Conservation (phyloP, 2,888 invertebrate genomes). For the Drosophila pegasa region DNA sequence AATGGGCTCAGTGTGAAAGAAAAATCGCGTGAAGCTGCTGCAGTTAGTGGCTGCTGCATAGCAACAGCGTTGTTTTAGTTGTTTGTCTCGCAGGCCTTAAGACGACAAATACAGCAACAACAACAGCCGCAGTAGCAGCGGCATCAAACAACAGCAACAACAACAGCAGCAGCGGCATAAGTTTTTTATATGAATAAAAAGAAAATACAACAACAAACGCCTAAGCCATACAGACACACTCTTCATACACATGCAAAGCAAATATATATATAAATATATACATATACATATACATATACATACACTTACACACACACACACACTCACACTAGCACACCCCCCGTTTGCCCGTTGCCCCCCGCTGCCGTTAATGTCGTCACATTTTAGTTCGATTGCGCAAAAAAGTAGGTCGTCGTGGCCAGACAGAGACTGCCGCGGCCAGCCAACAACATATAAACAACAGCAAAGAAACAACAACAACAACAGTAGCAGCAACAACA, state of each 20-base stretch:
- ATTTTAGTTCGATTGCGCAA: conserved; percentile 70
- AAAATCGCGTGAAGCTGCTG: conserved; percentile 24
- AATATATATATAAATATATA: conserved; percentile 5
- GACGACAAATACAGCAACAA: conserved; percentile 5
- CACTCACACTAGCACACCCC: neutral
- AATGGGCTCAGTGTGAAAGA: neutral
- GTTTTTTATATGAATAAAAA: conserved; percentile 35
- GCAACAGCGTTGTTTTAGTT: conserved; percentile 25
- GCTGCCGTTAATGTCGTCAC: conserved; percentile 46
- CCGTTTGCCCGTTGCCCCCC: conserved; percentile 5
- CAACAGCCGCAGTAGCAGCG: conserved; percentile 17
- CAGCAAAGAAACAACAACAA: conserved; percentile 13
- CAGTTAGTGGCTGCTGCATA: conserved; percentile 40
- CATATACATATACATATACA: neutral
- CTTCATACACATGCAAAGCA: neutral
- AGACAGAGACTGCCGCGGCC: conserved; percentile 55
- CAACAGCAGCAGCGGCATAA: conserved; percentile 4
- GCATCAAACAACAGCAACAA: conserved; percentile 1
- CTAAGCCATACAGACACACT: conserved; percentile 11
- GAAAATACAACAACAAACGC: conserved; percentile 22
- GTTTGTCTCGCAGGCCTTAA: conserved; percentile 12
- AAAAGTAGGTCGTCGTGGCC: conserved; percentile 77
- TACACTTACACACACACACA: conserved; percentile 9
- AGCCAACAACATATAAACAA: conserved; percentile 26
- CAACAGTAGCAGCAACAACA: conserved; percentile 39